Evolutionary conservation across 2,888 invertebrate genomes (phyloP).

Genomic region (Chironomus tentans): DNA sequence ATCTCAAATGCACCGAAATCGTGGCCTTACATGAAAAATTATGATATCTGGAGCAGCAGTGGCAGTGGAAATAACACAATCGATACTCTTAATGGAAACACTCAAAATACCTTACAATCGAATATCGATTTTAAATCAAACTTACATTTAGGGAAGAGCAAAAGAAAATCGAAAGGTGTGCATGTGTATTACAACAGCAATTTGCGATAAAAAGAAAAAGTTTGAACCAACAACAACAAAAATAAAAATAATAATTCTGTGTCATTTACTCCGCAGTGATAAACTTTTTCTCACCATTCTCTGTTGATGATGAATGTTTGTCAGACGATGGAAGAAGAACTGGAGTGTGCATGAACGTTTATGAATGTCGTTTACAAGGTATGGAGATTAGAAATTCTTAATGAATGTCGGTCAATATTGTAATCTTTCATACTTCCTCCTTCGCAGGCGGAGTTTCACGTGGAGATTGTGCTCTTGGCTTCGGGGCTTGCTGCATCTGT

Average conservation of each 20-base stretch:
- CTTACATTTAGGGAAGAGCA: background rate
- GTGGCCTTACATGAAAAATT: constrained; percentile 38
- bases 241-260: background rate
- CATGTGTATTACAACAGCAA: background rate
- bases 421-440: background rate
- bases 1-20: constrained; percentile 27
- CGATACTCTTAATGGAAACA: background rate
- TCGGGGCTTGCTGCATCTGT: constrained; percentile 82
- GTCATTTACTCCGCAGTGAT: constrained; percentile 48
- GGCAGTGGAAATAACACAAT: background rate
- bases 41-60: constrained; percentile 37
- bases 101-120: too few relatives aligned
- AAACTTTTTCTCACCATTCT: constrained; percentile 68
- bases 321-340: constrained; percentile 59
- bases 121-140: too few relatives aligned
- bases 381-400: constrained; percentile 5
- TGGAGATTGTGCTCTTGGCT: constrained; percentile 72
- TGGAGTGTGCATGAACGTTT: constrained; percentile 74
- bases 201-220: background rate
- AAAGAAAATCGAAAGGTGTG: constrained; percentile 21
- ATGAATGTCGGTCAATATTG: constrained; percentile 34
- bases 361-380: constrained; percentile 69
- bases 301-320: constrained; percentile 70
- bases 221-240: background rate
- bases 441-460: constrained; percentile 46